These are phyloP conservation scores for Melanotaenia trifasciata DNA, from an alignment of 2,797 vertebrate genomes.

Conservation along the genomic window DNA sequence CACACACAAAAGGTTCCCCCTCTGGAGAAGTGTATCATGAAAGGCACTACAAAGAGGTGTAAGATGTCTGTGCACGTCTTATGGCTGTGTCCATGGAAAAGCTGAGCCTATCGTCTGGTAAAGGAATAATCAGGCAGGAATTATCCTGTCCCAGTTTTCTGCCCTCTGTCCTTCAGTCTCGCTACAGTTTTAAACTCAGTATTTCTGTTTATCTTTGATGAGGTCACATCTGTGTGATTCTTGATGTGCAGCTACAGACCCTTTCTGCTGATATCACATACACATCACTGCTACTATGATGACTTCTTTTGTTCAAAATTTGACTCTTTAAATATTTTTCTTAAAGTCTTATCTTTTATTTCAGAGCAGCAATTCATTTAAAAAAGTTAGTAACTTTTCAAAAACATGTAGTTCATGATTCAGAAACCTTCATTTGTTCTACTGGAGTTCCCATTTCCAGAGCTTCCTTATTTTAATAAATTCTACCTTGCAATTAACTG, in stretches of 20 bases:
- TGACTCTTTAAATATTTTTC: not conserved
- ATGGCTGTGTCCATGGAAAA: conserved; percentile 72
- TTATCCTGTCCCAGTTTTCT: conserved; percentile 44
- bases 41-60: conserved; percentile 56
- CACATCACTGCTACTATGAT: conserved; percentile 21
- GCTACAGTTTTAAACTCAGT: conserved; percentile 51
- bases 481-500: not conserved
- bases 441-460: not conserved
- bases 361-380: not conserved
- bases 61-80: conserved; percentile 33
- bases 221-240: conserved; percentile 51
- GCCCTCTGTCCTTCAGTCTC: conserved; percentile 52
- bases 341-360: conserved; percentile 19
- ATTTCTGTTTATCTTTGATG: conserved; percentile 47
- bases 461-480: not conserved
- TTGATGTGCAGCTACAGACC: conserved; percentile 26
- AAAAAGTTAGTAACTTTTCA: conserved; percentile 21
- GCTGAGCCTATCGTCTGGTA: conserved; percentile 76
- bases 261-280: conserved; percentile 13
- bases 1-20: conserved; percentile 11
- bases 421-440: conserved; percentile 9
- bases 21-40: conserved; percentile 44
- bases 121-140: conserved; percentile 72
- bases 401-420: not conserved
- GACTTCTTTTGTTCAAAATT: not conserved